phyloP scores from a whole-genome alignment of 1,140 invertebrate genomes.

The Halictus rubicundus region DNA sequence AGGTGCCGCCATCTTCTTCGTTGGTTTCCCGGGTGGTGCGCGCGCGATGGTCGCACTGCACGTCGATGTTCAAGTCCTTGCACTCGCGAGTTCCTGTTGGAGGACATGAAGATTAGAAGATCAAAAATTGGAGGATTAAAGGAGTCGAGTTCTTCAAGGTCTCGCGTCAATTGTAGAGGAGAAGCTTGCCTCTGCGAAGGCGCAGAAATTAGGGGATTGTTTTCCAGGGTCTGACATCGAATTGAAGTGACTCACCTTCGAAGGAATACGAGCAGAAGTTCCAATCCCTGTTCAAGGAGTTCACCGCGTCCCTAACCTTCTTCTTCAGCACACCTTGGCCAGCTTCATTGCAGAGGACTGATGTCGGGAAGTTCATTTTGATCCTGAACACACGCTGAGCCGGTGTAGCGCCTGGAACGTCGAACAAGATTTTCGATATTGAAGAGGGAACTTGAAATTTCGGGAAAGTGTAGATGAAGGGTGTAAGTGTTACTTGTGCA shows the following conservation, averaged over 20 bases:
- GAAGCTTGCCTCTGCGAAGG: too few species aligned
- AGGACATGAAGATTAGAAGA: neutral
- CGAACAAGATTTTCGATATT: neutral
- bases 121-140: too few species aligned
- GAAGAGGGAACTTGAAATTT: neutral
- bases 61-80: conserved; percentile 92
- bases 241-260: conserved; percentile 83
- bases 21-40: conserved; percentile 75
- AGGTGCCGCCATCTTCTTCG: conserved; percentile 87
- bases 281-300: conserved; percentile 94
- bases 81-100: conserved; percentile 85
- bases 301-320: conserved; percentile 92
- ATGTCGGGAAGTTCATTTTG: conserved; percentile 95
- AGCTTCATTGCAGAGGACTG: conserved; percentile 95
- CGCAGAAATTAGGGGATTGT: too few species aligned
- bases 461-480: neutral
- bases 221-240: neutral
- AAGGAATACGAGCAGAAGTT: conserved; percentile 94
- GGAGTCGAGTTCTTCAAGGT: too few species aligned
- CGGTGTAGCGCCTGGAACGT: conserved; percentile 85
- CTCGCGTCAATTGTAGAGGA: too few species aligned
- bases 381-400: conserved; percentile 96
- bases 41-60: conserved; percentile 91
- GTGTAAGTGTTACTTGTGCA: conserved; percentile 87
- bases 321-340: conserved; percentile 94